phyloP scores from a whole-genome alignment of 2,888 invertebrate species.

The Creontiades dilutus region DNA sequence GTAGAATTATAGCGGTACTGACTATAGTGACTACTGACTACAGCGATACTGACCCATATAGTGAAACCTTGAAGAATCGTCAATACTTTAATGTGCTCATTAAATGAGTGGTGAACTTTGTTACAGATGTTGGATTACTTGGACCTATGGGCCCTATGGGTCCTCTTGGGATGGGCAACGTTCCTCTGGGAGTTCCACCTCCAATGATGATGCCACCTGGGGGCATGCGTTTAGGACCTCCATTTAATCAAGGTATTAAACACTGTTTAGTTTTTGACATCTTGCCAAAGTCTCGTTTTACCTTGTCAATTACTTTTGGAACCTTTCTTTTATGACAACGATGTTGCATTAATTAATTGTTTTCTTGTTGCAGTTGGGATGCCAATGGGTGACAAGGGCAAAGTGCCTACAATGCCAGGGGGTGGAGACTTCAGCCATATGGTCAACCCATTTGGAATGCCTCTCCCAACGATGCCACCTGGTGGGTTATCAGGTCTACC shows the following conservation, averaged over 20 bases:
- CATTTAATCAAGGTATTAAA: slow-evolving; percentile 74
- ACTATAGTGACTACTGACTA: too few species aligned
- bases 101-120: not conserved
- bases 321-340: too few species aligned
- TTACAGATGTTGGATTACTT: slow-evolving; percentile 78
- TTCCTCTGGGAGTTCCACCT: slow-evolving; percentile 81
- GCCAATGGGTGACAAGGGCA: slow-evolving; percentile 76
- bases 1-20: too few species aligned
- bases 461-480: slow-evolving; percentile 60
- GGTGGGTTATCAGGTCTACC: slow-evolving; percentile 42
- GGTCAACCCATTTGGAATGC: slow-evolving; percentile 72
- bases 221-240: slow-evolving; percentile 76
- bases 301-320: too few species aligned
- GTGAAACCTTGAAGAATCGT: too few species aligned
- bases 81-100: too few species aligned
- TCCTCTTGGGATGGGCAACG: slow-evolving; percentile 78
- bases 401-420: slow-evolving; percentile 43
- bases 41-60: too few species aligned
- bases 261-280: not conserved
- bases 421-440: slow-evolving; percentile 64
- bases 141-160: slow-evolving; percentile 79
- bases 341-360: not conserved
- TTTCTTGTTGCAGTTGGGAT: slow-evolving; percentile 70
- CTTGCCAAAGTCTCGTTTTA: not conserved
- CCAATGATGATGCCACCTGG: slow-evolving; percentile 78